Conservation (phyloP, 2,113 vertebrate species). For the Patagioenas fasciata region DNA sequence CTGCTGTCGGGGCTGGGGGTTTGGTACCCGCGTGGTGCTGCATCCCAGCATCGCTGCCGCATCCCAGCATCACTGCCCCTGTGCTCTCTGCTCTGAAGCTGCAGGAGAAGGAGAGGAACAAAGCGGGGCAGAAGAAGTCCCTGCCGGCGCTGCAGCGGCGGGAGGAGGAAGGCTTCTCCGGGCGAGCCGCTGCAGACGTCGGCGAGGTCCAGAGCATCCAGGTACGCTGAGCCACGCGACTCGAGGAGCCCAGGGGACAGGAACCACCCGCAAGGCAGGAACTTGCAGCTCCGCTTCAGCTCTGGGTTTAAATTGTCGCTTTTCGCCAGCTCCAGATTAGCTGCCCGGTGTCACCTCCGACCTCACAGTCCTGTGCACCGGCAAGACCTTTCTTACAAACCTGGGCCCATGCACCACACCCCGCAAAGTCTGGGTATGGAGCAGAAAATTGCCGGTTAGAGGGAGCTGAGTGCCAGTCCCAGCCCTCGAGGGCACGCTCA, state of each 20-base stretch:
- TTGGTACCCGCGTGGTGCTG: background rate
- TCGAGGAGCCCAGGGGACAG: background rate
- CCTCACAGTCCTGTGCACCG: background rate
- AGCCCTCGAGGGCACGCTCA: background rate
- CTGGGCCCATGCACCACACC: background rate
- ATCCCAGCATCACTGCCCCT: background rate
- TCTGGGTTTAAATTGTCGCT: background rate
- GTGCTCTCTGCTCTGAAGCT: background rate
- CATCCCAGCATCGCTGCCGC: background rate
- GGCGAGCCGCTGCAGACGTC: background rate
- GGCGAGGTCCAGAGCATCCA: background rate
- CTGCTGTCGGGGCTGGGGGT: background rate
- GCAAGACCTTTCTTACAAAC: background rate
- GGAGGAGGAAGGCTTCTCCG: background rate
- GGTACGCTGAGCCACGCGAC: background rate
- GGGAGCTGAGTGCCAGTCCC: conserved; percentile 4
- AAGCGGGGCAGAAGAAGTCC: conserved; percentile 61
- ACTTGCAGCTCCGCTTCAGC: background rate
- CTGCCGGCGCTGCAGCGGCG: conserved; percentile 51
- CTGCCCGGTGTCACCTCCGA: background rate
- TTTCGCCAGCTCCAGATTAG: background rate
- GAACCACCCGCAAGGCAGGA: background rate
- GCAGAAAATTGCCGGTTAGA: conserved; percentile 40
- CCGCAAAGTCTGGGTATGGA: background rate
- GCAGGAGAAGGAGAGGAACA: conserved; percentile 70